These are phyloP conservation scores for Kryptopterus vitreolus DNA, from an alignment of 2,797 vertebrate species.

Conservation along the genomic window DNA sequence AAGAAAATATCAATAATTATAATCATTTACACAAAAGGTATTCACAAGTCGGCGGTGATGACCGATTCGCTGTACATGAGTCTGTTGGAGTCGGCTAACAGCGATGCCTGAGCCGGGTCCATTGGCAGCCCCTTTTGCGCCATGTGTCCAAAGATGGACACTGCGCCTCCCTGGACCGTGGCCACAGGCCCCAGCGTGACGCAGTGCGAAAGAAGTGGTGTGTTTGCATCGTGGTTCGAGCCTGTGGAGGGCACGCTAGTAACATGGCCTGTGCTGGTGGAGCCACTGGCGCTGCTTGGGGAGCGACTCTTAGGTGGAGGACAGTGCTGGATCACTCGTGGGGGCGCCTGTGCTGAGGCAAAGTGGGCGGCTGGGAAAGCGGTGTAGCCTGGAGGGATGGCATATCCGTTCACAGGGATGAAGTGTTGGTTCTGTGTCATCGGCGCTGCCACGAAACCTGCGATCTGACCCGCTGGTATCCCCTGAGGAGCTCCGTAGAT, in stretches of 20 bases:
- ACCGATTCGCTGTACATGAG: constrained; percentile 88
- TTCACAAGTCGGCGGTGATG: constrained; percentile 91
- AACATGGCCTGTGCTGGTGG: constrained; percentile 96
- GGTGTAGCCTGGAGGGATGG: constrained; percentile 91
- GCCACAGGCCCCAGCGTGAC: constrained; percentile 82
- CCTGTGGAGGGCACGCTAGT: constrained; percentile 92
- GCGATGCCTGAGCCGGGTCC: constrained; percentile 86
- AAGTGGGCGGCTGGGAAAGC: constrained; percentile 92
- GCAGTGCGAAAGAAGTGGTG: constrained; percentile 90
- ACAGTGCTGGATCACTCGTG: constrained; percentile 91
- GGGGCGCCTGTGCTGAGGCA: constrained; percentile 73
- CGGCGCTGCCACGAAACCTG: constrained; percentile 82
- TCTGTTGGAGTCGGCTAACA: constrained; percentile 83
- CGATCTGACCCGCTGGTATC: constrained; percentile 82
- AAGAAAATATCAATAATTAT: constrained; percentile 59
- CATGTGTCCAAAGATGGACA: constrained; percentile 84
- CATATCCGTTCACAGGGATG: constrained; percentile 94
- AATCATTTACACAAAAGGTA: constrained; percentile 60
- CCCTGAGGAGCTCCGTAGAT: constrained; percentile 81
- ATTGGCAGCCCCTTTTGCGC: constrained; percentile 86
- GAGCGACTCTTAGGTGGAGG: constrained; percentile 97
- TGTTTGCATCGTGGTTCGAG: constrained; percentile 96
- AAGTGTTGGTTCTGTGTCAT: constrained; percentile 89
- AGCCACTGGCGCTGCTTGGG: constrained; percentile 96
- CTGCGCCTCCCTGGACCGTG: constrained; percentile 73